Conservation (phyloP, 2,888 invertebrate genomes). For the Tineola bisselliella region DNA sequence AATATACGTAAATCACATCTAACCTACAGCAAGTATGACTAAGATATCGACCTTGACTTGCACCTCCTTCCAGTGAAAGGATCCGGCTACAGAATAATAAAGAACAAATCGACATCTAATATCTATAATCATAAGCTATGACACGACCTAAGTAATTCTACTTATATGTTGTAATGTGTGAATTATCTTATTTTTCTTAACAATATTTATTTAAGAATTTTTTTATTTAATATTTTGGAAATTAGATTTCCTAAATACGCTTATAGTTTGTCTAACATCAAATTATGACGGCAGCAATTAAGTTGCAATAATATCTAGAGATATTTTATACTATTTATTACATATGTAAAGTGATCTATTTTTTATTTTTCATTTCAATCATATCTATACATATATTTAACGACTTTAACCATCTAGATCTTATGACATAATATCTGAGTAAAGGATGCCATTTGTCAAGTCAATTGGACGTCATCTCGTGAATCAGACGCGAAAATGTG, state of each 20-base stretch:
- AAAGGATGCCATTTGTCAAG: slow-evolving; percentile 13
- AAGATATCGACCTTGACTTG: not conserved
- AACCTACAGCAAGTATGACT: not conserved
- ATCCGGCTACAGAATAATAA: not conserved
- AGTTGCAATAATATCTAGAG: too few species aligned
- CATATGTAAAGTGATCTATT: too few species aligned
- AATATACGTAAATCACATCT: not conserved
- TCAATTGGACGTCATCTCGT: slow-evolving; percentile 13
- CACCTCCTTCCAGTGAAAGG: not conserved
- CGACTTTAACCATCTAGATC: not conserved
- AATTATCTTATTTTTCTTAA: too few species aligned
- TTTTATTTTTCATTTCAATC: not conserved
- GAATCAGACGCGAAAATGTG: slow-evolving; percentile 8
- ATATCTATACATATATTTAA: not conserved
- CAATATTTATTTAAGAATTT: too few species aligned
- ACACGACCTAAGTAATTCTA: not conserved
- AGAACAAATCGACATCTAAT: slow-evolving; percentile 1
- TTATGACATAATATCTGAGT: slow-evolving; percentile 8
- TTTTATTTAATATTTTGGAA: too few species aligned
- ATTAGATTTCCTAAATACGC: too few species aligned
- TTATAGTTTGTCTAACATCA: too few species aligned
- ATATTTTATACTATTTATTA: too few species aligned
- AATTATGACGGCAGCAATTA: too few species aligned
- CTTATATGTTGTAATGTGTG: not conserved
- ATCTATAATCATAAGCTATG: not conserved